Base-by-base conservation (phyloP, 2,113 vertebrate species). In the Chloropsis cyanopogon region DNA sequence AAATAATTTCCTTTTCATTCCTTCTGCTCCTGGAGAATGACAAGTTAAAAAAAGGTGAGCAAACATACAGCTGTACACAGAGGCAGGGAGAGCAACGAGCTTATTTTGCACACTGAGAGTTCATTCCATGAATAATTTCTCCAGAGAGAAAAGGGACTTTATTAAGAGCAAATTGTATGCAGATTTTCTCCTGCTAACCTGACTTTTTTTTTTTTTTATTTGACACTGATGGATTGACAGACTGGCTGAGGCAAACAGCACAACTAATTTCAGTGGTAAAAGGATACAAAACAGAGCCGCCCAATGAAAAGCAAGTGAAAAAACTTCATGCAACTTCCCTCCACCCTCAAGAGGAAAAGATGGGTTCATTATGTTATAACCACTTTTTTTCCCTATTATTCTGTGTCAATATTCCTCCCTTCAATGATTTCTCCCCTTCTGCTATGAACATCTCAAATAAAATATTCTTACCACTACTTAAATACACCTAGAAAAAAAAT, bases 171-270 rank as follows among this genome's bases (percentile, higher is more conserved):
- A 91, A 92, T 0, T 75, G 17, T 44, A 89, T 68, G 79, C 82
- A 93, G 57, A 84, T 69, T 82, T 84, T 69, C 26, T 89, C 66
- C 71, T 3, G 3, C 80, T 85, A 87, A 65, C 29, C 53, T 80
- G 20, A 18, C 24, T 29, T 24, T 46, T 47, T 37, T 44, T 90
- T 37, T 92, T 37, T 37, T 37, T 37, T 37, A 9, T 60, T 54
- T 92, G 71, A 78, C 75, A 79, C 47, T 44, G 53, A 93, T 63
- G 57, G 73, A 95, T 54, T 91, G 88, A 87, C 92, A 92, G 78
- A 87, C 6, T 66, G 82, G 80, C 47, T 66, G 29, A 94, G 33
- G 20, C 65, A 81, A 96, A 94, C 11, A 71, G 77, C 54, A 37
- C 41, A 41, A 19, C 11, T 77, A 72, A 86, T 66, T 78, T 65